Evolutionary conservation across 2,888 invertebrate species (phyloP).

Genomic region (Elysia crispata): DNA sequence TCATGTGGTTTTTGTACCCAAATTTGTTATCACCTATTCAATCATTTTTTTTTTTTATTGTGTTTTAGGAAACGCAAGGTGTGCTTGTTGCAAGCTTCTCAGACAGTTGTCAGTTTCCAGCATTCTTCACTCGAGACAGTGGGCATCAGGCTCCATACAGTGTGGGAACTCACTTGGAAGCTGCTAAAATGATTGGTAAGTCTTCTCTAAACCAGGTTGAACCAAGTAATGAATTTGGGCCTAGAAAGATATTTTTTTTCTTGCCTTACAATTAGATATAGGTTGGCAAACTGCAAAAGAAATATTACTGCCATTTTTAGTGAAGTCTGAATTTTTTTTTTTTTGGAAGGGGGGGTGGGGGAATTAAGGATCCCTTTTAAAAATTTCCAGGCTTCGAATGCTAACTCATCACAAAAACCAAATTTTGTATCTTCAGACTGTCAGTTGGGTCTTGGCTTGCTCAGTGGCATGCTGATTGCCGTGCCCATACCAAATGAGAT

Average conservation of each 20-base stretch:
- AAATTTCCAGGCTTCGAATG: too few relatives aligned
- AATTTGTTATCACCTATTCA: not conserved
- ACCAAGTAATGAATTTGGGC: too few relatives aligned
- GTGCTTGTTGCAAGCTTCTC: slow-evolving; percentile 91
- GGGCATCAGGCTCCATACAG: slow-evolving; percentile 86
- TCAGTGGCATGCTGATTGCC: slow-evolving; percentile 86
- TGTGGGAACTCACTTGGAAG: slow-evolving; percentile 82
- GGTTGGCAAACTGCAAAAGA: too few relatives aligned
- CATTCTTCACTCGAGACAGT: slow-evolving; percentile 92
- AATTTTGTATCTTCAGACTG: slow-evolving; percentile 58
- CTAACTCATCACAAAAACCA: too few relatives aligned
- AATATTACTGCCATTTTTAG: too few relatives aligned
- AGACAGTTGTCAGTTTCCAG: slow-evolving; percentile 87
- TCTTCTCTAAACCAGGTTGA: too few relatives aligned
- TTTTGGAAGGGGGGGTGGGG: not conserved
- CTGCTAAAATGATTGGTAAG: slow-evolving; percentile 81
- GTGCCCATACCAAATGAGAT: slow-evolving; percentile 90
- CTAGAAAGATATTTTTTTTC: too few relatives aligned
- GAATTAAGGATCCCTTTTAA: too few relatives aligned
- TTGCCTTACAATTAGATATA: too few relatives aligned
- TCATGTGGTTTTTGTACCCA: not conserved
- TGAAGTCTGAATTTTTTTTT: too few relatives aligned
- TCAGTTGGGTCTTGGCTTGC: slow-evolving; percentile 68
- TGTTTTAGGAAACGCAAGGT: slow-evolving; percentile 91
- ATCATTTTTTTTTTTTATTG: not conserved